A percentile compares a stretch with the other conserved stretches of the same genome.
phyloP scores from a whole-genome alignment of 1,140 invertebrate genomes.

The Centruroides vittatus region DNA sequence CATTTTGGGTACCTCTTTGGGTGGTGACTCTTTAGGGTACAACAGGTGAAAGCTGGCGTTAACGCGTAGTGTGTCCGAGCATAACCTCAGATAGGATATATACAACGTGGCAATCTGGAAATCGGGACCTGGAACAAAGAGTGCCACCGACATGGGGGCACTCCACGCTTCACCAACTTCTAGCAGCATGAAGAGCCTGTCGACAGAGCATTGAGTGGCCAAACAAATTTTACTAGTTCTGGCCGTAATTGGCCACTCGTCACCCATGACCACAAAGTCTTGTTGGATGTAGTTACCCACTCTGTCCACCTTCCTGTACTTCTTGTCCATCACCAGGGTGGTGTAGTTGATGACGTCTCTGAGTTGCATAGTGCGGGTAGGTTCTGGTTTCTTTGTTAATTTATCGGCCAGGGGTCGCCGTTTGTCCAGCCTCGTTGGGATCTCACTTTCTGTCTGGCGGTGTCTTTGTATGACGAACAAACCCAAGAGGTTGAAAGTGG shows the following conservation, averaged over 20 bases:
- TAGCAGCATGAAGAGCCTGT: slow-evolving; percentile 56
- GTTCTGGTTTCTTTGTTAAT: not conserved
- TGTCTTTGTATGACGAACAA: not conserved
- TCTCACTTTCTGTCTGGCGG: not conserved
- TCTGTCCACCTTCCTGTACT: not conserved
- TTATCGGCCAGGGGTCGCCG: not conserved
- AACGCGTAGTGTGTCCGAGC: slow-evolving; percentile 50
- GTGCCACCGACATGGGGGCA: slow-evolving; percentile 67
- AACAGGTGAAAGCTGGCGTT: slow-evolving; percentile 55
- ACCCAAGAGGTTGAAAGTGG: not conserved
- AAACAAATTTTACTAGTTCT: slow-evolving; percentile 42
- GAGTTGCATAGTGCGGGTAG: not conserved
- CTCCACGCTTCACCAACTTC: slow-evolving; percentile 60
- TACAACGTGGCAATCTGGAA: slow-evolving; percentile 34
- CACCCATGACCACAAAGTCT: slow-evolving; percentile 13
- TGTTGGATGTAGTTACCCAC: slow-evolving; percentile 10
- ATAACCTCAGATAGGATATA: slow-evolving; percentile 54
- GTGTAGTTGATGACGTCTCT: not conserved
- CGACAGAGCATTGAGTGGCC: slow-evolving; percentile 68
- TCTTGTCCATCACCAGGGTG: not conserved
- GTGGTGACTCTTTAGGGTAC: slow-evolving; percentile 38
- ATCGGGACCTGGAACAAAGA: slow-evolving; percentile 55
- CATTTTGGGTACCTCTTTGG: slow-evolving; percentile 2
- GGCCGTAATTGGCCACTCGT: slow-evolving; percentile 4
- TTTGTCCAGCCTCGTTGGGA: not conserved